Percentiles rank a stretch among this genome's conserved stretches.
Evolutionary conservation across 2,888 invertebrate genomes (phyloP).

Genomic region (Netelia inedita): DNA sequence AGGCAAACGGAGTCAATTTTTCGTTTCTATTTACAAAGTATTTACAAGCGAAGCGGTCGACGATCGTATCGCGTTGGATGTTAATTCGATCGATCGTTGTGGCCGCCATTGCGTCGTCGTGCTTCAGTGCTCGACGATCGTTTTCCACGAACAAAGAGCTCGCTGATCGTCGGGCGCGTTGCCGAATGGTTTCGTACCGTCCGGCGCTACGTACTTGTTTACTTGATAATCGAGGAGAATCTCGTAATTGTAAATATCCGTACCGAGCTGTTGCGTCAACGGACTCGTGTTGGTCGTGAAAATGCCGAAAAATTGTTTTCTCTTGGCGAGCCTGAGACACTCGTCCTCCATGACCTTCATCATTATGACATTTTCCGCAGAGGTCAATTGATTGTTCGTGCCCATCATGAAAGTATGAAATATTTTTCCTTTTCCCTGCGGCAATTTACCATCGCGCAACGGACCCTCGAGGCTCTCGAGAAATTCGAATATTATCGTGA

Average conservation of each 20-base stretch:
- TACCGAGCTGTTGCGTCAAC: slow-evolving; percentile 95
- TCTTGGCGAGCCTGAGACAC: slow-evolving; percentile 89
- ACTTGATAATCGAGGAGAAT: slow-evolving; percentile 92
- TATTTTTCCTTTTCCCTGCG: slow-evolving; percentile 89
- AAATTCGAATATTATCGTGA: slow-evolving; percentile 91
- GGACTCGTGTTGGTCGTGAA: slow-evolving; percentile 96
- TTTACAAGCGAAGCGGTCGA: slow-evolving; percentile 49
- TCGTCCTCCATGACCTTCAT: slow-evolving; percentile 93
- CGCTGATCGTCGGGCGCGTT: slow-evolving; percentile 91
- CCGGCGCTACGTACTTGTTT: slow-evolving; percentile 90
- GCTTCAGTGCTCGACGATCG: slow-evolving; percentile 76
- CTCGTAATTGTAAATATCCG: slow-evolving; percentile 92
- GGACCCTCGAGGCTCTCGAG: slow-evolving; percentile 92
- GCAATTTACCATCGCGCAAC: slow-evolving; percentile 88
- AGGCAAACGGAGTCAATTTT: slow-evolving; percentile 12
- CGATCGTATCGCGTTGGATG: background rate
- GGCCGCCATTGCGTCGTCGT: background rate
- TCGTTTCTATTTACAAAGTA: slow-evolving; percentile 63
- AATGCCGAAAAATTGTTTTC: slow-evolving; percentile 90
- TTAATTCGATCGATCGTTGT: background rate
- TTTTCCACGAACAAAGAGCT: slow-evolving; percentile 93
- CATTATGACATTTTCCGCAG: slow-evolving; percentile 92
- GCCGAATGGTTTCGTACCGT: slow-evolving; percentile 91
- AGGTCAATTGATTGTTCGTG: slow-evolving; percentile 88
- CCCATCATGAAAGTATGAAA: slow-evolving; percentile 96